A percentile compares a stretch with the other conserved stretches of the same genome.
Evolutionary conservation across 2,797 vertebrate genomes (phyloP).

Genomic region (Monodelphis domestica): DNA sequence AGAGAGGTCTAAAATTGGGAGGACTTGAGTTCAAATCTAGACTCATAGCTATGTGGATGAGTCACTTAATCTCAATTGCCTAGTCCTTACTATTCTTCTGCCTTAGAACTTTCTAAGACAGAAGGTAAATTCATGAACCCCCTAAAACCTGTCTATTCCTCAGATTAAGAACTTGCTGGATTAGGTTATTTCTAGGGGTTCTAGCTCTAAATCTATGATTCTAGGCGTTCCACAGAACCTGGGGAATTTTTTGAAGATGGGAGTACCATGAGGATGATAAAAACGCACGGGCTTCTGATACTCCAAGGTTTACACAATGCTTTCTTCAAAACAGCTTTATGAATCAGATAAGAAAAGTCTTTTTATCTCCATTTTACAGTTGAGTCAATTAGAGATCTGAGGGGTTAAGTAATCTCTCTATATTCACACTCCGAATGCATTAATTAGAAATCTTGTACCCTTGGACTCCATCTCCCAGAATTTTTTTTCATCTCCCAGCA

Average conservation of each 20-base stretch:
- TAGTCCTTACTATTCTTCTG: too few relatives aligned
- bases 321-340: not conserved
- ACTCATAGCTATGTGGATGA: too few relatives aligned
- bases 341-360: not conserved
- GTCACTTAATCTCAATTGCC: too few relatives aligned
- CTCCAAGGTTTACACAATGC: not conserved
- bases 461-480: too few relatives aligned
- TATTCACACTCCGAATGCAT: not conserved
- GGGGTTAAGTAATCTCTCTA: not conserved
- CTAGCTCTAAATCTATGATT: not conserved
- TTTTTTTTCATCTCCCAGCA: too few relatives aligned
- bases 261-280: not conserved
- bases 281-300: not conserved
- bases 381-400: not conserved
- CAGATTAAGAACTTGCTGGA: not conserved
- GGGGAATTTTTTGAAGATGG: not conserved
- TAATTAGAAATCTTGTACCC: too few relatives aligned
- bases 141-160: not conserved
- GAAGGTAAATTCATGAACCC: not conserved
- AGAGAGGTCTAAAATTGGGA: too few relatives aligned
- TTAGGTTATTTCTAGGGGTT: not conserved
- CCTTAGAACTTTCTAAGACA: too few relatives aligned
- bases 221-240: not conserved
- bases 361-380: not conserved
- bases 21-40: too few relatives aligned